phyloP scores from a whole-genome alignment of 2,797 vertebrate genomes.

The Rhabdophis nuchalis region DNA sequence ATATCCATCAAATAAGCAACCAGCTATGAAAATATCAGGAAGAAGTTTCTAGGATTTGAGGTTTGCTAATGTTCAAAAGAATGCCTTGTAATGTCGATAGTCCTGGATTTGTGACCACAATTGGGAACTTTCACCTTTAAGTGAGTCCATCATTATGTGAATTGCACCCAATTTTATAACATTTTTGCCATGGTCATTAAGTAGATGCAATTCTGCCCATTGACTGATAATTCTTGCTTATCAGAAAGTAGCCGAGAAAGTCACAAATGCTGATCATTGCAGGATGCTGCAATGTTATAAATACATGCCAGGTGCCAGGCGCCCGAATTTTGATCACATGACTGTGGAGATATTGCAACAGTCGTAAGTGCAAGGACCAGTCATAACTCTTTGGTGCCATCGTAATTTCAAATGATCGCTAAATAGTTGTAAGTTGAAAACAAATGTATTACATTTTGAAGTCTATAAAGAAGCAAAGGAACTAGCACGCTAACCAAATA shows the following conservation, averaged over 20 bases:
- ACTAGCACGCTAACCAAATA: background rate
- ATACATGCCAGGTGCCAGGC: background rate
- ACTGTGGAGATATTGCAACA: background rate
- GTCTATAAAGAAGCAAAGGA: background rate
- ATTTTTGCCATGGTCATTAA: background rate
- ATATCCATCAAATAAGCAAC: background rate
- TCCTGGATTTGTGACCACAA: background rate
- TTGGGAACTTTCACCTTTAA: background rate
- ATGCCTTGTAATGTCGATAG: background rate
- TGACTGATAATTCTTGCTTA: background rate
- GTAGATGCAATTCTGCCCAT: background rate
- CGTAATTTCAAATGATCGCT: background rate
- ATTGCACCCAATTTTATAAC: background rate
- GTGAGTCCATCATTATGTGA: background rate
- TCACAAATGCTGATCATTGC: background rate
- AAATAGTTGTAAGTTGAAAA: background rate
- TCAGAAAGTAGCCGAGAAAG: background rate
- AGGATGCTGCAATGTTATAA: background rate
- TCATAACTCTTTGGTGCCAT: background rate
- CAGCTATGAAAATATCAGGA: background rate
- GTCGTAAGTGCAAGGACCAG: background rate
- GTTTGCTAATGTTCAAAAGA: background rate
- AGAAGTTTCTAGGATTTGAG: background rate
- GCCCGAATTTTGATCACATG: background rate
- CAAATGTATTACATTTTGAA: background rate